A percentile compares a stretch with the other conserved stretches of the same genome.
Evolutionary conservation across 2,888 invertebrate species (phyloP).

Genomic region (Neoitamus cyanurus): DNA sequence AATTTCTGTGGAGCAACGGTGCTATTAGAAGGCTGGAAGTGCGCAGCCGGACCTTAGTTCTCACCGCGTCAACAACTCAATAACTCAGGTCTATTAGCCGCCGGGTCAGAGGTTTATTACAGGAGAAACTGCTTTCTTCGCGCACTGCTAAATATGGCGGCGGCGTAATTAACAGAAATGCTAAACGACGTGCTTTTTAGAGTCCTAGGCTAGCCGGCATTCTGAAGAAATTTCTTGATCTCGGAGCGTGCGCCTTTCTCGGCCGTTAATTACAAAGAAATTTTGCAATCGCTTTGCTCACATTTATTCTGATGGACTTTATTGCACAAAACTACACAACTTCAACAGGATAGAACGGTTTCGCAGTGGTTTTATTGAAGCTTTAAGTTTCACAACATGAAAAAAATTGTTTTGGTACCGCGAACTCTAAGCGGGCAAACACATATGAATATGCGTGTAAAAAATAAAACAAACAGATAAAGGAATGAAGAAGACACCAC

Average conservation of each 20-base stretch:
- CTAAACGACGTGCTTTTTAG: not conserved
- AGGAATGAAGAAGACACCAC: no score
- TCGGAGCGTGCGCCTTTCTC: not conserved
- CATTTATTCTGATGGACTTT: not conserved
- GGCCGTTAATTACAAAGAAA: not conserved
- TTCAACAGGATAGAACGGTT: no score
- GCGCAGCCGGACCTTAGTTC: not conserved
- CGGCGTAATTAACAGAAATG: slow-evolving; percentile 7
- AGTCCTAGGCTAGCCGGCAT: not conserved
- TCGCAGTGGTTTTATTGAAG: no score
- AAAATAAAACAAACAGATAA: no score
- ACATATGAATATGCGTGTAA: no score
- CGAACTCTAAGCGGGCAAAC: no score
- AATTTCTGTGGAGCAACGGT: not conserved
- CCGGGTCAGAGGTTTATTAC: slow-evolving; percentile 12
- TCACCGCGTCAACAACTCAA: slow-evolving; percentile 26
- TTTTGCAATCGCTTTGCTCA: not conserved
- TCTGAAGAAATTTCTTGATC: not conserved
- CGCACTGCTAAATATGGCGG: not conserved
- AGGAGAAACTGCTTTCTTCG: slow-evolving; percentile 6
- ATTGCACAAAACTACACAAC: no score
- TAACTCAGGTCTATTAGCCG: slow-evolving; percentile 11
- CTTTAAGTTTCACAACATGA: no score
- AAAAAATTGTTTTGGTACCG: no score
- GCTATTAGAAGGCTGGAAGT: not conserved